Conservation (phyloP, 2,113 vertebrate genomes). For the Corapipo altera region DNA sequence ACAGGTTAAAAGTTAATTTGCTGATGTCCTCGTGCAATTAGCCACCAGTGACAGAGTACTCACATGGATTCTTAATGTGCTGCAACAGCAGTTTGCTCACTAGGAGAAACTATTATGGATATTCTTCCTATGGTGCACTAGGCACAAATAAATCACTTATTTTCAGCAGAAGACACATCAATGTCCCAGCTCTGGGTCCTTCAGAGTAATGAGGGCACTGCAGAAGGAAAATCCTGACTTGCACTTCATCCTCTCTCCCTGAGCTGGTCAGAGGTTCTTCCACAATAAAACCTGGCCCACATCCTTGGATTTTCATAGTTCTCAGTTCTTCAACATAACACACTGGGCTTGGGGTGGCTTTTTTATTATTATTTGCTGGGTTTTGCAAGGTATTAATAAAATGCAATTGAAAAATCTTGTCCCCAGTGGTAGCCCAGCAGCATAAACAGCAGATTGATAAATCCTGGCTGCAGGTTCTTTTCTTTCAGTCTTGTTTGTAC, state of each 20-base stretch:
- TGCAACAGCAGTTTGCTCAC: neutral
- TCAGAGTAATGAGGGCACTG: neutral
- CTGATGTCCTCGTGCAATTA: neutral
- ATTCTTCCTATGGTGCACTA: neutral
- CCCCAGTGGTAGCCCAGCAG: neutral
- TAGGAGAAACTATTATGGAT: neutral
- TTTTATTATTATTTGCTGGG: neutral
- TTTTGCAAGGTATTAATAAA: neutral
- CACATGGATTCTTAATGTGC: neutral
- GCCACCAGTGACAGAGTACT: neutral
- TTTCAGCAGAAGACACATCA: neutral
- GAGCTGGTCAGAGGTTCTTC: neutral
- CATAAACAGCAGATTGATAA: neutral
- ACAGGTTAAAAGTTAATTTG: neutral
- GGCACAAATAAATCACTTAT: neutral
- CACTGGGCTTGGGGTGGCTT: neutral
- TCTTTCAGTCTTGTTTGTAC: neutral
- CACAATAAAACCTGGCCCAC: neutral
- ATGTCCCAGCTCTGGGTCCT: neutral
- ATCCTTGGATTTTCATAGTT: neutral
- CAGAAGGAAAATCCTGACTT: neutral
- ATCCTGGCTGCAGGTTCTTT: neutral
- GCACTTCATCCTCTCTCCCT: neutral
- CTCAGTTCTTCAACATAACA: neutral
- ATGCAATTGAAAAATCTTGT: neutral